A percentile compares a stretch with the other conserved stretches of the same genome.
phyloP scores from a whole-genome alignment of 2,888 invertebrate genomes.

The Leptopterna dolabrata region DNA sequence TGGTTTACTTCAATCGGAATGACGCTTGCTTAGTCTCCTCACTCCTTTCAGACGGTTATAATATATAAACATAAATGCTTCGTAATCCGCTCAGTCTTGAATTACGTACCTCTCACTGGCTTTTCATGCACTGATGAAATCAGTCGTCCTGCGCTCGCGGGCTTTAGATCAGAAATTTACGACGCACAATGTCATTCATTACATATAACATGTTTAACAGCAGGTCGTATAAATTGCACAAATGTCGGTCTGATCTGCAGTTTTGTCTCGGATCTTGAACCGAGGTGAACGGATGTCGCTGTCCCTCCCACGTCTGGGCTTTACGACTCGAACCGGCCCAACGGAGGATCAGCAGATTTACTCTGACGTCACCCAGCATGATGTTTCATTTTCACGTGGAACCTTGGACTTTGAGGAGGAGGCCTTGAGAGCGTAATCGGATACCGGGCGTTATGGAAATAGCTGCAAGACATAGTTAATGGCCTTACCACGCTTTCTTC shows the following conservation, averaged over 20 bases:
- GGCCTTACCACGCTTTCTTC: neutral
- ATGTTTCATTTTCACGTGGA: neutral
- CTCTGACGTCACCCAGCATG: neutral
- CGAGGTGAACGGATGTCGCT: neutral
- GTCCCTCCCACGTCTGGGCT: neutral
- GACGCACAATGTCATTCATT: no score
- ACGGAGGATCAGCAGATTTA: neutral
- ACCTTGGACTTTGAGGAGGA: neutral
- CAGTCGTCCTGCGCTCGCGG: no score
- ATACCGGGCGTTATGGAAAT: neutral
- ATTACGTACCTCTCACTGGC: no score
- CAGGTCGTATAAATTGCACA: neutral
- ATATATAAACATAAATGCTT: no score
- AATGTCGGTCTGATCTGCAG: neutral
- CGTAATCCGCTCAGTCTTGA: no score
- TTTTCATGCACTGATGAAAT: no score
- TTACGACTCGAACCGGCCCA: neutral
- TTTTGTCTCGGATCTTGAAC: neutral
- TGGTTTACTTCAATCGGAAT: no score
- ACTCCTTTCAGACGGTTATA: no score
- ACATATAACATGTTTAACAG: neutral
- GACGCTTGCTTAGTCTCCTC: no score
- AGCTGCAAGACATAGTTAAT: neutral
- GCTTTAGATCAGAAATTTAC: no score
- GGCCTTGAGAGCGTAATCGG: slow-evolving; percentile 3